Conservation (phyloP, 2,113 vertebrate genomes). For the Rhynchomys soricoides region DNA sequence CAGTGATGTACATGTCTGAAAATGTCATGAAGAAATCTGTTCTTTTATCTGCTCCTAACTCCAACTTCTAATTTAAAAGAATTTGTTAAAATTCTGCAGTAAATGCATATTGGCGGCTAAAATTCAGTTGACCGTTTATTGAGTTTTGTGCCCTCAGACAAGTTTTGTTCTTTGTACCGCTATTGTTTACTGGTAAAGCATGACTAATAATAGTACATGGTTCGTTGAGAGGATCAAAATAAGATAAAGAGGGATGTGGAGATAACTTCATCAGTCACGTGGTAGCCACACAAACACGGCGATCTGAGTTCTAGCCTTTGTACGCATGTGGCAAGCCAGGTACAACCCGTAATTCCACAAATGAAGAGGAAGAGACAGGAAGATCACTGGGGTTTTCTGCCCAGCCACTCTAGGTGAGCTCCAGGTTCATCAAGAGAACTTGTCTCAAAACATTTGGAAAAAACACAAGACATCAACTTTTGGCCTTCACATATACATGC, state of each 20-base stretch:
- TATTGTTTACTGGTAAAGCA: constrained; percentile 32
- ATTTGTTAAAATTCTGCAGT: not conserved
- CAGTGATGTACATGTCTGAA: not conserved
- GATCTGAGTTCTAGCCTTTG: not conserved
- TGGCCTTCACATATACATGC: not conserved
- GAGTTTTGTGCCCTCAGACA: not conserved
- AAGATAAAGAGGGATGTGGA: not conserved
- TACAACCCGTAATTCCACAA: not conserved
- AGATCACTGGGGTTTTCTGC: not conserved
- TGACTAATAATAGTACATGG: not conserved
- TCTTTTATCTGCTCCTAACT: not conserved
- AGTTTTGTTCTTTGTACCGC: constrained; percentile 22
- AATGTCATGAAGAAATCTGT: not conserved
- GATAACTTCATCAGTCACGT: not conserved
- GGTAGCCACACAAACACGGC: not conserved
- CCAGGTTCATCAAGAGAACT: not conserved
- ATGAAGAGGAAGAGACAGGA: not conserved
- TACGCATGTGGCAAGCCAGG: not conserved
- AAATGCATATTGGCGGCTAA: not conserved
- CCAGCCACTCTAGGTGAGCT: not conserved
- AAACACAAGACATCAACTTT: not conserved
- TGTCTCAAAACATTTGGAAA: not conserved
- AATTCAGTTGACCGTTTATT: not conserved
- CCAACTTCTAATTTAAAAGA: not conserved
- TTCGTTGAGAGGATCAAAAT: not conserved